These are phyloP conservation scores for Amphilophus citrinellus DNA, from an alignment of 2,113 vertebrate genomes.

Conservation along the genomic window DNA sequence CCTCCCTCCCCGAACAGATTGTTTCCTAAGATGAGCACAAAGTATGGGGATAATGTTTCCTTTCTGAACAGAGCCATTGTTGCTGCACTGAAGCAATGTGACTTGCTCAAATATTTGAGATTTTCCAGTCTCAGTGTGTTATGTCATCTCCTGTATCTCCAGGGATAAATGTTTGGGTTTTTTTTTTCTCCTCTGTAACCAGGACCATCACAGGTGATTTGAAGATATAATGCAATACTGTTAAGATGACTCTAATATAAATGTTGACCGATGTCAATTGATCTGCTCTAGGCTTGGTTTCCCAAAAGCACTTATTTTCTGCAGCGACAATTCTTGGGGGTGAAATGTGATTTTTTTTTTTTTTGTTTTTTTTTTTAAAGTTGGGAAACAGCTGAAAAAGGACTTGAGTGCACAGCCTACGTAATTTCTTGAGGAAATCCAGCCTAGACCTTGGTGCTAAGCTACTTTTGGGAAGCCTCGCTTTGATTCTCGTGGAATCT, in stretches of 20 bases:
- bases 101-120: conserved; percentile 23
- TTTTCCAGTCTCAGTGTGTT: background rate
- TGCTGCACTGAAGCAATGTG: conserved; percentile 32
- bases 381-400: background rate
- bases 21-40: conserved; percentile 40
- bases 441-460: conserved; percentile 50
- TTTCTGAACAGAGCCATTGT: conserved; percentile 37
- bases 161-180: conserved; percentile 2
- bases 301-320: conserved; percentile 14
- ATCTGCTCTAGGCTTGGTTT: conserved; percentile 45
- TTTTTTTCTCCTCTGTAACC: background rate
- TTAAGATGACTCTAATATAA: conserved; percentile 30
- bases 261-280: conserved; percentile 18
- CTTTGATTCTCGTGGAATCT: conserved; percentile 56
- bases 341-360: background rate
- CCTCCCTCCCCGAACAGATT: conserved; percentile 38
- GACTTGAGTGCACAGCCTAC: background rate
- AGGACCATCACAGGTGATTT: conserved; percentile 36
- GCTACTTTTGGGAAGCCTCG: conserved; percentile 43
- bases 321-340: background rate
- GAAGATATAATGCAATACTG: conserved; percentile 41
- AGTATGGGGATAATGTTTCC: background rate
- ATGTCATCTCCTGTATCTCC: conserved; percentile 11
- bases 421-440: conserved; percentile 5
- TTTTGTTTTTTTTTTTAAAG: background rate